Conservation (phyloP, 2,113 vertebrate genomes). For the Willisornis vidua region DNA sequence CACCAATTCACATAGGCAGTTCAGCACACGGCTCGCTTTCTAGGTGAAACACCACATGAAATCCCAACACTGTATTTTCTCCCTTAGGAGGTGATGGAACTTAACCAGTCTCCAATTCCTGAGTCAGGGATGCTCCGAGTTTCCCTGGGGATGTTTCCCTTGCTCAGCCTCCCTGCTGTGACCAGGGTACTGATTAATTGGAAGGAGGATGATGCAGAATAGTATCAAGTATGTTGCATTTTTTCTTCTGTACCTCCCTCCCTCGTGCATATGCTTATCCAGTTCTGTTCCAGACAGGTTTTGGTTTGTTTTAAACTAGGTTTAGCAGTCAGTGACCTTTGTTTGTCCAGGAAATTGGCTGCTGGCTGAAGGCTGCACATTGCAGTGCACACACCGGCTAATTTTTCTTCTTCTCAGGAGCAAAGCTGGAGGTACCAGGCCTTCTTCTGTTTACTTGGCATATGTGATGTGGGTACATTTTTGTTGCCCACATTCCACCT, state of each 20-base stretch:
- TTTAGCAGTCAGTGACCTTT: background rate
- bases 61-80: too few species aligned
- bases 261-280: background rate
- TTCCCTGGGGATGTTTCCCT: background rate
- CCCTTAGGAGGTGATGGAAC: background rate
- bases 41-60: too few species aligned
- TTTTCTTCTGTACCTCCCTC: background rate
- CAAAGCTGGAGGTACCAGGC: background rate
- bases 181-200: background rate
- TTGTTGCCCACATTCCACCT: constrained; percentile 58
- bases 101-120: background rate
- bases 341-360: background rate
- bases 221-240: background rate
- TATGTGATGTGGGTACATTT: constrained; percentile 61
- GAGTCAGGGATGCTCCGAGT: background rate
- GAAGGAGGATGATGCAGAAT: background rate
- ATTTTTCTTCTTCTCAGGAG: background rate
- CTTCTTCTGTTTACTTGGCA: constrained; percentile 52
- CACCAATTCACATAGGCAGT: too few species aligned
- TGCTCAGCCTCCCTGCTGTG: background rate
- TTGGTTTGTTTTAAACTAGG: background rate
- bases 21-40: too few species aligned
- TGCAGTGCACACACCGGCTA: background rate
- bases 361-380: background rate
- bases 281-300: background rate